Base-by-base conservation (phyloP, 1,140 invertebrate genomes). In the Drosophila pseudoobscura region DNA sequence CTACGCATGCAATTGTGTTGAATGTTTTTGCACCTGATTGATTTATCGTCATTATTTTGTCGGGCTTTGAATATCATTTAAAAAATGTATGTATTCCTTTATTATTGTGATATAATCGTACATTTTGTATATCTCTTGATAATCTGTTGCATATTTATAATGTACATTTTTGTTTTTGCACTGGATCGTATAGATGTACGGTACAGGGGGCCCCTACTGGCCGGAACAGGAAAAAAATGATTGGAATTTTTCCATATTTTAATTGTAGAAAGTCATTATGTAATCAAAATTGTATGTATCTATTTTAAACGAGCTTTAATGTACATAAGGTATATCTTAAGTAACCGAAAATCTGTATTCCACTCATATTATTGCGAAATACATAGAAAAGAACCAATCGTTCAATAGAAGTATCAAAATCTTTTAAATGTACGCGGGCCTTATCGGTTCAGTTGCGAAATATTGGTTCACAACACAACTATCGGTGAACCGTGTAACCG, bases 91-190 rank as follows among this genome's bases (percentile, higher is more conserved):
- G 84, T 88, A 89, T 88, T 88, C 83, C 83, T 88, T 88, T 89
- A 79, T 88, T 89, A 88, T 88, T 88, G 83, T 88, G 83, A 88
- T 88, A 88, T 88, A 79, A 79, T 88, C 79, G 79, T 88, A 88
- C 63, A 87, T 78, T 39, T 78, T 80, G 60, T 75, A 85, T 78
- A 78, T 87, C 82, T 88, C 75, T 75, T 66, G 56, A 82, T 87
- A 82, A 78, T 87, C 78, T 87, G 82, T 87, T 87, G 82, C 83
- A 82, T 87, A 87, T 88, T 88, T 88, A 87, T 87, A 88, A 82
- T 78, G 57, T 69, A 54, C 24, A 49, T 75, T 85, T 76, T 60
- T 80, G 70, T 70, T 60, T 75, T 68, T 65, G 55, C 60, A 35
- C 62, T 54, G 52, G 41, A 51, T 43, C 31, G 44, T 56, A 55